Conservation (phyloP, 35 echinoderm and acorn worm species). For the Stichopus chloronotus region DNA sequence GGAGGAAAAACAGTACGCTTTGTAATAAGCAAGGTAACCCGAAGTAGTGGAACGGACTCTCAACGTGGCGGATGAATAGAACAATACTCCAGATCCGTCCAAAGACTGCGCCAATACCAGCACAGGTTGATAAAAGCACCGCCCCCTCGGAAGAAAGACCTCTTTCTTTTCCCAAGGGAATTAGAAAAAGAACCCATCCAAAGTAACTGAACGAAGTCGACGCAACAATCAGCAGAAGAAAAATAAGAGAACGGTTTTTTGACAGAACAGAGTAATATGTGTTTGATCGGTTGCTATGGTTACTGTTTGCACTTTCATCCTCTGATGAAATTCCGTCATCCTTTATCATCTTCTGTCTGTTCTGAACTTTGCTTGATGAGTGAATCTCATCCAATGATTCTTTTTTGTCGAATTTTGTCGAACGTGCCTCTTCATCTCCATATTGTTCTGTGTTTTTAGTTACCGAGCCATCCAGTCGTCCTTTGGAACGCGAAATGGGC, state of each 20-base stretch:
- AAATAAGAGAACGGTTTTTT: neutral
- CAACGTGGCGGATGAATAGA: neutral
- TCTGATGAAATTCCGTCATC: too few relatives aligned
- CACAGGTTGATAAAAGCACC: neutral
- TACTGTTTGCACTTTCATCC: neutral
- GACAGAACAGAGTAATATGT: neutral
- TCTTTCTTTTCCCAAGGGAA: slow-evolving; percentile 31
- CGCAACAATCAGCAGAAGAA: neutral
- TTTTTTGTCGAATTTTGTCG: too few relatives aligned
- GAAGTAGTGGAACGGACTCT: slow-evolving; percentile 18
- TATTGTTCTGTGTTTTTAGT: too few relatives aligned
- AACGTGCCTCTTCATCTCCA: too few relatives aligned
- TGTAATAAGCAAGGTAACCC: neutral
- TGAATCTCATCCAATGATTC: too few relatives aligned
- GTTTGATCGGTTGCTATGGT: neutral
- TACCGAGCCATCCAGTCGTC: neutral
- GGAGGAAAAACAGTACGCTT: neutral
- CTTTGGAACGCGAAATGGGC: neutral
- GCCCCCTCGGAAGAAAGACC: neutral
- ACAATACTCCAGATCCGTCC: slow-evolving; percentile 19
- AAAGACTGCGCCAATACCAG: neutral
- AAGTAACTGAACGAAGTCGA: neutral
- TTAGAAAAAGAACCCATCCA: slow-evolving; percentile 19
- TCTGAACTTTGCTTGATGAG: too few relatives aligned
- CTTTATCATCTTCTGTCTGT: too few relatives aligned